These are phyloP conservation scores for Dasyprocta punctata DNA, from an alignment of 2,113 vertebrate species.

Conservation along the genomic window DNA sequence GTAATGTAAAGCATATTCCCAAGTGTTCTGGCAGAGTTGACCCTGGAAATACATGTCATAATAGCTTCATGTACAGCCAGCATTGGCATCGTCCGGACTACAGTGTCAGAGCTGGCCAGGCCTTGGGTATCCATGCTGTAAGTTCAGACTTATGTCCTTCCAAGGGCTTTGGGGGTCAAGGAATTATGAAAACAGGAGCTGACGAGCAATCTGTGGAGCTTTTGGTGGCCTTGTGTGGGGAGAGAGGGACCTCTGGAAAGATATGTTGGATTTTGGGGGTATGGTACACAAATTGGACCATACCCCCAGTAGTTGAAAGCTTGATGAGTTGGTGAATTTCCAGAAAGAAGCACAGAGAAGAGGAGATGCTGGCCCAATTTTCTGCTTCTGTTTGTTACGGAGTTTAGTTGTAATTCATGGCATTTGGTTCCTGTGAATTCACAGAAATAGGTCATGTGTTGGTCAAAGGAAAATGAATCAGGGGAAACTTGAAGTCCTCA, in stretches of 20 bases:
- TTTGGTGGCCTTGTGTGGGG: accelerated
- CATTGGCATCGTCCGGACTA: background rate
- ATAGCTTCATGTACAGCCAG: background rate
- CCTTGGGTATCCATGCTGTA: background rate
- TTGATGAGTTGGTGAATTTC: background rate
- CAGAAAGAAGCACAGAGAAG: background rate
- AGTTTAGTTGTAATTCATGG: background rate
- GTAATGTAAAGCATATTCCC: background rate
- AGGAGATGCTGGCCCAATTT: background rate
- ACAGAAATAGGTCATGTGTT: background rate
- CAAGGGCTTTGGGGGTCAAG: background rate
- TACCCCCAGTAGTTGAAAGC: background rate
- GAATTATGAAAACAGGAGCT: background rate
- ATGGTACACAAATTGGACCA: background rate
- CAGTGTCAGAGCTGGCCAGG: background rate
- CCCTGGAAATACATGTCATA: background rate
- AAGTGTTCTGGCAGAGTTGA: background rate
- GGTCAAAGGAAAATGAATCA: background rate
- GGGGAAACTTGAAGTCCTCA: background rate
- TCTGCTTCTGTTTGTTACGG: background rate
- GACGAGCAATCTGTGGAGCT: background rate
- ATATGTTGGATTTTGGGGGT: background rate
- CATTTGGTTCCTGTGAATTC: conserved; percentile 30
- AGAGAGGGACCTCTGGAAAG: background rate
- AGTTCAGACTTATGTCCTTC: background rate